Percentiles rank a stretch among this genome's conserved stretches.
These are phyloP conservation scores for Scotopteryx bipunctaria DNA, from an alignment of 2,888 invertebrate genomes.

Conservation along the genomic window DNA sequence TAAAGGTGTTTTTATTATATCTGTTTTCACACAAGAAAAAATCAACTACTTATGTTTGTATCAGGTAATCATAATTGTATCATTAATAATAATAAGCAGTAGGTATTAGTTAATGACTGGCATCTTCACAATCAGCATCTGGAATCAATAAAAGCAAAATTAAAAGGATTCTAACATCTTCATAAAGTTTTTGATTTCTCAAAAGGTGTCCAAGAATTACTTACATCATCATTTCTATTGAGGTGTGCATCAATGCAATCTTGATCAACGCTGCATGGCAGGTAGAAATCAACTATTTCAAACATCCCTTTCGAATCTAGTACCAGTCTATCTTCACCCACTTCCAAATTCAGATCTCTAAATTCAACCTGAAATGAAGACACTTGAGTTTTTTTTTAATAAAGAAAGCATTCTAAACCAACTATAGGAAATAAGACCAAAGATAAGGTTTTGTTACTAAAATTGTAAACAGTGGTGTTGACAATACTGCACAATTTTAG, in stretches of 20 bases:
- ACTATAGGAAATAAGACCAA: no score
- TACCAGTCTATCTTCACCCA: constrained; percentile 90
- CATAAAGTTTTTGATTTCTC: no score
- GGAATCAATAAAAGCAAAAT: constrained; percentile 48
- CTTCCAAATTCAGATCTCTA: constrained; percentile 85
- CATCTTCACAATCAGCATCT: constrained; percentile 76
- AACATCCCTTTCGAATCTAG: constrained; percentile 84
- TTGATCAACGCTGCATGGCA: constrained; percentile 86
- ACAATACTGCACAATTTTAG: no score
- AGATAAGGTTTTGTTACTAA: not conserved
- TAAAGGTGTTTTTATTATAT: constrained; percentile 7
- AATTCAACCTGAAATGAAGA: constrained; percentile 78
- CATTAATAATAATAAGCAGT: not conserved
- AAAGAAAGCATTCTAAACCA: no score
- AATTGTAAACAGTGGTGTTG: no score
- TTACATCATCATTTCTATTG: constrained; percentile 73
- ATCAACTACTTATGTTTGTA: no score
- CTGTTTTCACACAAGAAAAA: constrained; percentile 1
- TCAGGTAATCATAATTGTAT: no score
- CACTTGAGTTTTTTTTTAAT: not conserved
- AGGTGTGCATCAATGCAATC: constrained; percentile 72
- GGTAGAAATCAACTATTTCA: constrained; percentile 87
- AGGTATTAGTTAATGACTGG: constrained; percentile 60
- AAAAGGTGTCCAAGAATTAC: no score
- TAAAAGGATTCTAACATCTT: no score